Conservation (phyloP, 2,797 vertebrate species). For the Linurgus olivaceus region DNA sequence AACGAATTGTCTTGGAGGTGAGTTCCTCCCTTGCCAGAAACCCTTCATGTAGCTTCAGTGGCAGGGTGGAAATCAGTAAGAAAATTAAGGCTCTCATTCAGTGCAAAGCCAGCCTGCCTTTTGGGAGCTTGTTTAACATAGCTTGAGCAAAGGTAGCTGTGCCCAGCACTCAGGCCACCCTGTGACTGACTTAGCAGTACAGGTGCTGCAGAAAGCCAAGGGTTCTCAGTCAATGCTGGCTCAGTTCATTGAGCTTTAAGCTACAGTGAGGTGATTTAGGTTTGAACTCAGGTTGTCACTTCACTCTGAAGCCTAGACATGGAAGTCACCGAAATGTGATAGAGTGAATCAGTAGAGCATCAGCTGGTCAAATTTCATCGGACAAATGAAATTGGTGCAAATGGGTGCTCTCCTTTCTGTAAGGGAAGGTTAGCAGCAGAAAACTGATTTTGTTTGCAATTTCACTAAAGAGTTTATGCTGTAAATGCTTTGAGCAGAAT, state of each 20-base stretch:
- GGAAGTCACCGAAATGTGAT: neutral
- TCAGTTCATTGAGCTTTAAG: neutral
- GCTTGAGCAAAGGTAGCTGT: neutral
- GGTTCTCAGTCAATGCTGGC: accelerated
- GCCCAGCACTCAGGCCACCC: neutral
- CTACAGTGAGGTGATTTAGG: neutral
- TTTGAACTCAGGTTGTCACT: neutral
- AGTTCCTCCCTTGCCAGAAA: neutral
- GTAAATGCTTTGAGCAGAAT: neutral
- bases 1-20: neutral
- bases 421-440: neutral
- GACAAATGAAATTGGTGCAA: neutral
- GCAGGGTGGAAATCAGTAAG: neutral
- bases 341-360: neutral
- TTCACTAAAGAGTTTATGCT: neutral
- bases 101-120: neutral
- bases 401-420: neutral
- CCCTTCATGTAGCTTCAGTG: neutral
- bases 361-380: neutral
- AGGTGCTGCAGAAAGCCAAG: neutral
- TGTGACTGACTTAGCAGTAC: neutral
- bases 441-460: neutral
- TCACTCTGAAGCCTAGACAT: neutral
- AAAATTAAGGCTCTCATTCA: neutral
- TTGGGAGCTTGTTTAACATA: neutral